Evolutionary conservation across 2,113 vertebrate genomes (phyloP).

Genomic region (Saguinus imperator): DNA sequence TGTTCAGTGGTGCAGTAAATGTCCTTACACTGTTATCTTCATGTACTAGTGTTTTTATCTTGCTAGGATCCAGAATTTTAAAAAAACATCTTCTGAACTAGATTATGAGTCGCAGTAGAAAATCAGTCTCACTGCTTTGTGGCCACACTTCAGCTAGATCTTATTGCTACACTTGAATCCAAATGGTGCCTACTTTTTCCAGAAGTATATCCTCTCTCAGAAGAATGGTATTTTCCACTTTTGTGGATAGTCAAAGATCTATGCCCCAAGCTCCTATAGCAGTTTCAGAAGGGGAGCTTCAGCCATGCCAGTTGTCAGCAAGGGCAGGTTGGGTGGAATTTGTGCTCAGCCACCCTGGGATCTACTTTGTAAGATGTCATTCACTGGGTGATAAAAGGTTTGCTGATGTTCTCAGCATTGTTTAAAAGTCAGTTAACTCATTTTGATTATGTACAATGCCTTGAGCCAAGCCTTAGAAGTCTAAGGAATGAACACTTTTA

Average conservation of each 20-base stretch:
- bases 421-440: constrained; percentile 24
- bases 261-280: background rate
- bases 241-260: background rate
- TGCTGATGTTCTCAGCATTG: background rate
- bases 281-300: background rate
- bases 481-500: background rate
- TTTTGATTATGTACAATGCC: background rate
- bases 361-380: background rate
- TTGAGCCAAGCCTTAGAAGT: background rate
- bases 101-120: constrained; percentile 47
- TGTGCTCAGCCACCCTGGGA: background rate
- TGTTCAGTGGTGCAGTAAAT: background rate
- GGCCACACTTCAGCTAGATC: constrained; percentile 51
- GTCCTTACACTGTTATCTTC: background rate
- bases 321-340: background rate
- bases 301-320: background rate
- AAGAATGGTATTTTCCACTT: constrained; percentile 30
- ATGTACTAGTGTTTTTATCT: constrained; percentile 32
- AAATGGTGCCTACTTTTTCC: background rate
- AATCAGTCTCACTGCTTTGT: constrained; percentile 40
- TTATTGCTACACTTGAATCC: constrained; percentile 10
- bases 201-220: background rate
- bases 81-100: background rate
- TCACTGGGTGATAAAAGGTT: background rate
- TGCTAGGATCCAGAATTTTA: background rate